These are phyloP conservation scores for Sarcophaga caerulescens DNA, from an alignment of 2,888 invertebrate genomes.

Conservation along the genomic window DNA sequence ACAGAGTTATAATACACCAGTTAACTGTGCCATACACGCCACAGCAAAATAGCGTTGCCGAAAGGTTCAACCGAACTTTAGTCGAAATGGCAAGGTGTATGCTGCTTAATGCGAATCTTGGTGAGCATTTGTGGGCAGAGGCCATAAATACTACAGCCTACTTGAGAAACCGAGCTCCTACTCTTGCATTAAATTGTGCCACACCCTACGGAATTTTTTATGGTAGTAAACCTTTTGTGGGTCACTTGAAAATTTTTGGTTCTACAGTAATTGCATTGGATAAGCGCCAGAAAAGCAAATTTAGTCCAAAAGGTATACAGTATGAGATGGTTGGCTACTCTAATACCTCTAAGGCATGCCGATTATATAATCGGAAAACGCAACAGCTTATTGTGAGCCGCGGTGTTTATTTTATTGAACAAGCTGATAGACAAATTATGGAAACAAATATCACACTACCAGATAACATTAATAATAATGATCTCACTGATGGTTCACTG, in stretches of 20 bases:
- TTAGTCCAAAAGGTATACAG: slow-evolving; percentile 1
- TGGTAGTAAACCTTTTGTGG: slow-evolving; percentile 53
- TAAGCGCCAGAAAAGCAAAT: neutral
- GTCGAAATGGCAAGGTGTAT: slow-evolving; percentile 73
- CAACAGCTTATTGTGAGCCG: slow-evolving; percentile 15
- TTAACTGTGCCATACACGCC: slow-evolving; percentile 66
- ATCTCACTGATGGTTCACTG: neutral
- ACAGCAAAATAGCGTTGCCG: slow-evolving; percentile 69
- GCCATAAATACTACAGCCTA: too few species aligned
- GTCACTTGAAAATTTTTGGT: slow-evolving; percentile 54
- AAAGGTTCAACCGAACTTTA: slow-evolving; percentile 65
- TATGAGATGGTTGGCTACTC: slow-evolving; percentile 34
- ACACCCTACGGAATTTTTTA: slow-evolving; percentile 63
- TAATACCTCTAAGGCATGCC: slow-evolving; percentile 30
- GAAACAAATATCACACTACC: too few species aligned
- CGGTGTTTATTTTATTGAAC: slow-evolving; percentile 18
- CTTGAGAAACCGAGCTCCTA: too few species aligned
- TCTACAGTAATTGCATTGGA: slow-evolving; percentile 34
- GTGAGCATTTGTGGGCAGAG: too few species aligned
- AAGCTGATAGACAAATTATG: too few species aligned
- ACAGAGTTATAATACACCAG: slow-evolving; percentile 62
- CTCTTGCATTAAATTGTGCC: too few species aligned
- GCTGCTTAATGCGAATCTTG: too few species aligned
- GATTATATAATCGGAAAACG: slow-evolving; percentile 22
- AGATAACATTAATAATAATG: too few species aligned